Base-by-base conservation (phyloP, 1,140 invertebrate species). In the Drosophila nigromelanica region DNA sequence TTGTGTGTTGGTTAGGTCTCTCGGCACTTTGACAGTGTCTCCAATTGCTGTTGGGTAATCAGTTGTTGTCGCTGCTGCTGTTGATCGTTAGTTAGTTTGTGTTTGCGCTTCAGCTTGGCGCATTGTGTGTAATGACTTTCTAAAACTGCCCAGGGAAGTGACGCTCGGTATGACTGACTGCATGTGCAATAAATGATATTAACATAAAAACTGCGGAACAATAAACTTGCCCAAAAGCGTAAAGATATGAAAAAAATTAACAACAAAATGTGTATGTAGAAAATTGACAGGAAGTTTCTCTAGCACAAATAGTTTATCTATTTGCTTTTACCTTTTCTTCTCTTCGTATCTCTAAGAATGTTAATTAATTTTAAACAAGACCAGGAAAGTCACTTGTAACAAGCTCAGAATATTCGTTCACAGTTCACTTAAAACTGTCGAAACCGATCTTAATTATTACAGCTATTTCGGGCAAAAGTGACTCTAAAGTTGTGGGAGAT, bases 81-180 rank as follows among this genome's bases (percentile, higher is more conserved):
- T 55, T 35, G 64, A 48, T 48, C 35, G 35, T 50, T 75, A 59
- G 58, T 64, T 55, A 51, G 62, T 45, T 73, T 48, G 43, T 78
- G 45, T 75, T 79, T 78, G 60, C 51, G 40, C 56, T 72, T 71
- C 24, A 63, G 55, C 63, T 75, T 75, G 80, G 51, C 54, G 62
- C 35, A 37, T 63, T 50, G n/a, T 55, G 50, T 55, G 27, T 45
- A 35, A 85, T 85, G 63, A 83, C 76, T 83, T 83, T 85, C 80
- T 73, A 83, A 83, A 76, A 47, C 30, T 21, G 30, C 14, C 30
- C 50, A 51, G 45, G 50, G 10, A 69, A 52, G 48, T 55, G 69
- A 67, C 48, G 7, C 15, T 35, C 47, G 47, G 10, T 27, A 27
- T 52, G 66, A 54, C 51, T 50, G 51, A 45, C 47, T 58, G 51